Base-by-base conservation (phyloP, 30 jellyfish, hydroid and myxozoan species). In the Pseudorhiza aurosa region DNA sequence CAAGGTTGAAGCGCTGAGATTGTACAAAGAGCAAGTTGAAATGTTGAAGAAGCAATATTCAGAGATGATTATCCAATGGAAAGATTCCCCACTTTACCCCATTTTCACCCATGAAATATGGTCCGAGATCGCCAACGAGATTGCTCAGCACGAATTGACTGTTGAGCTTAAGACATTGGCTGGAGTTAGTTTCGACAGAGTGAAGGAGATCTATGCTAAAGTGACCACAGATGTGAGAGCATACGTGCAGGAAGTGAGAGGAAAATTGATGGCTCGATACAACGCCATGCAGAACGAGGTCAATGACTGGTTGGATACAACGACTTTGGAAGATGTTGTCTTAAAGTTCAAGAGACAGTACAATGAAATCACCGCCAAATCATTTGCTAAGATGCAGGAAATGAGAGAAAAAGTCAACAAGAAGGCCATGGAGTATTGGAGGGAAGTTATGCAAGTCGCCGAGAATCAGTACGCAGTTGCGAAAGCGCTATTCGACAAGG, bases 291-390 rank as follows among this genome's bases (percentile, higher is more conserved):
- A 65, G 51, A 26, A 24, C 42, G 65, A 63, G 28, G 33, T 56
- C 74, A 58, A 73, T 77, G 28, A 40, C 2, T 80, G 73, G 56
- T 22, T 93, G 35, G 95, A 86, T 32, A 91, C 81, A 59, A 87
- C 96, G 22, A 93, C 99, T 17, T 46, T 93, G 15, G 96, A 89
- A 65, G 95, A 86, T 30, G 64, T 91, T 35, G 98, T 84, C 21
- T 14, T 29, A 10, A 70, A 65, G 47, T 29, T 84, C 8, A 56
- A 26, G 27, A 83, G 64, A 26, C 15, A 39, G 11, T 46, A 72
- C 35, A 56, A 15, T 8, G 46, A 33, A 35, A 5, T 62, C 57
- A 27, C 43, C 30, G 47, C 63, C 5, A 30, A 39, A 25, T 49
- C 49, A 12, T 25, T 82, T 73, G 24, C 30, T 31, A 91, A 77